Evolutionary conservation across 1,140 invertebrate genomes (phyloP), one percentile per base, ranked within the genome.

Genomic region (Oncopodura yosiiana): DNA sequence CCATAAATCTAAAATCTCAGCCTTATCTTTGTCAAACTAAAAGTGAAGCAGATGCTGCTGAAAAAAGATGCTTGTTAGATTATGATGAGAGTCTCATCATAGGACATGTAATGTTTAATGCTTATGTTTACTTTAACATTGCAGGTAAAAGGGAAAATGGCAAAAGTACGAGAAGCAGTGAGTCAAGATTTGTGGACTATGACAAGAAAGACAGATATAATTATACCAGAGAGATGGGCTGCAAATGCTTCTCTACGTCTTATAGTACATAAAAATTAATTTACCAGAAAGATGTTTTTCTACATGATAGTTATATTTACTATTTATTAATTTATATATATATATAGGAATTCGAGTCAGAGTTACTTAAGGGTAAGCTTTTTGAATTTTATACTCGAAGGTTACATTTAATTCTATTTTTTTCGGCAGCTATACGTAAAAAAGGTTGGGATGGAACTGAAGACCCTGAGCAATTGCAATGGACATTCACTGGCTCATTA

Each of bases 391-490:
- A 89, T 94, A 71, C 80, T 78, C 49, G 78, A 82, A 32, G n/a
- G n/a, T n/a, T n/a, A n/a, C n/a, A n/a, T n/a, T n/a, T n/a, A n/a
- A n/a, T n/a, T n/a, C n/a, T n/a, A n/a, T n/a, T n/a, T n/a, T 77
- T 94, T 43, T 71, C 94, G 45, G 76, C 77, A 57, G 83, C 86
- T 61, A 91, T 94, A 75, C 88, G 85, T 64, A 82, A 86, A 44
- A 79, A 87, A 37, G 92, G 92, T 3, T 95, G 91, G 84, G 88
- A 94, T 69, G 91, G 92, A 38, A 81, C 80, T 62, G 88, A 94
- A 70, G 81, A 83, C 59, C 73, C 74, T 6, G 73, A 78, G 9
- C 78, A 78, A 58, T 79, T 82, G 45, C 87, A 91, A 67, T 93
- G 89, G 89, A 90, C 86, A 2, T 87, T 91, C 66, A 80, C 84